Percentiles rank a stretch among this genome's conserved stretches.
These are phyloP conservation scores for Brevipalpus yothersi DNA, from an alignment of 1,140 invertebrate species.

Conservation along the genomic window DNA sequence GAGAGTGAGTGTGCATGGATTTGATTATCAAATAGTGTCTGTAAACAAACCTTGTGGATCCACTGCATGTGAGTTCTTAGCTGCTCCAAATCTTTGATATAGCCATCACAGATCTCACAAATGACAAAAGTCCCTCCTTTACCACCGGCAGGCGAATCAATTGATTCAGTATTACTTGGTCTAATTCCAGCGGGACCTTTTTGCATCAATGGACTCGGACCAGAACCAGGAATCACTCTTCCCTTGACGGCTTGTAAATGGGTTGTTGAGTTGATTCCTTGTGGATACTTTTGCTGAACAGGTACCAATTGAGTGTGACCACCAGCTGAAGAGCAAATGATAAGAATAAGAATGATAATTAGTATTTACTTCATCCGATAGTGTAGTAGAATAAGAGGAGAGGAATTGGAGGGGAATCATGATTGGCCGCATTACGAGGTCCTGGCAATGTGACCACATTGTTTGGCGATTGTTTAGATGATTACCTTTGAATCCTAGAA, in stretches of 20 bases:
- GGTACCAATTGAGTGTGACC: conserved; percentile 1
- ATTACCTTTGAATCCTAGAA: background rate
- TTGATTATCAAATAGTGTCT: background rate
- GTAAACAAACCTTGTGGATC: conserved; percentile 44
- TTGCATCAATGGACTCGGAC: background rate
- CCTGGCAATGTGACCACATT: too few relatives aligned
- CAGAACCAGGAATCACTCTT: background rate
- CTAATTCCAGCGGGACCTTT: background rate
- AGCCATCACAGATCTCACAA: conserved; percentile 82
- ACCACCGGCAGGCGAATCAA: background rate
- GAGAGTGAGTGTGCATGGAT: background rate
- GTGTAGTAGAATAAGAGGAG: background rate
- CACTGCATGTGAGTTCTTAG: conserved; percentile 80
- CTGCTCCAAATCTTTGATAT: conserved; percentile 78
- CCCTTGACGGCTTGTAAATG: background rate
- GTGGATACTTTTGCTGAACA: background rate
- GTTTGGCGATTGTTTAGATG: background rate
- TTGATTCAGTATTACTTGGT: background rate
- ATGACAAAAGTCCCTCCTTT: conserved; percentile 39
- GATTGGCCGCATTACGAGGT: background rate
- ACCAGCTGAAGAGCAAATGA: conserved; percentile 6
- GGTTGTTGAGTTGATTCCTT: background rate
- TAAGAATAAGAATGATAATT: conserved; percentile 6
- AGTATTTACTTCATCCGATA: background rate
- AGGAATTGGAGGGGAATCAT: background rate